phyloP scores from a whole-genome alignment of 1,140 invertebrate genomes.

The Drosophila lini region DNA sequence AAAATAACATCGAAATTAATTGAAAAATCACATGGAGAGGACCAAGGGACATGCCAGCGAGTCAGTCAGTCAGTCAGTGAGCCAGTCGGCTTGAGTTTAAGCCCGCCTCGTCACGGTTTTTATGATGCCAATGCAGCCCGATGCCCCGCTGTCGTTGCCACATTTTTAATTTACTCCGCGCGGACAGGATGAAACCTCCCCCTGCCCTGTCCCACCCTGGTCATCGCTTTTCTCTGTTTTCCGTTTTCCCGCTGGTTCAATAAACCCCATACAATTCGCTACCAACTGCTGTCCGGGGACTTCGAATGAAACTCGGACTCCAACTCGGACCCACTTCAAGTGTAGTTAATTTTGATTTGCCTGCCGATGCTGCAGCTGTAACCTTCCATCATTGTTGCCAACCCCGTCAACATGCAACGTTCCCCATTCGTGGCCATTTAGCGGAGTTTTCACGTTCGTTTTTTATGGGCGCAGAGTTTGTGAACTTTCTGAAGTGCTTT shows the following conservation, averaged over 20 bases:
- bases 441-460: slow-evolving; percentile 18
- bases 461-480: slow-evolving; percentile 9
- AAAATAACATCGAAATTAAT: slow-evolving; percentile 73
- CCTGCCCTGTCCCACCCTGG: neutral
- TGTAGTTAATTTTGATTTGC: slow-evolving; percentile 76
- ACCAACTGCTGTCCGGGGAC: slow-evolving; percentile 31
- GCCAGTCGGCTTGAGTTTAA: slow-evolving; percentile 23
- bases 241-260: slow-evolving; percentile 55
- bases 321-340: slow-evolving; percentile 52
- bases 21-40: slow-evolving; percentile 70
- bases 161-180: slow-evolving; percentile 75
- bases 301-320: slow-evolving; percentile 13
- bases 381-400: slow-evolving; percentile 17
- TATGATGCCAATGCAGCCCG: slow-evolving; percentile 60
- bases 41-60: neutral
- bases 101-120: slow-evolving; percentile 56
- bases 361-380: slow-evolving; percentile 26
- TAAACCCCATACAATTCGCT: slow-evolving; percentile 65
- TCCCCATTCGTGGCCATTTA: slow-evolving; percentile 13
- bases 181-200: slow-evolving; percentile 25
- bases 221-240: slow-evolving; percentile 19
- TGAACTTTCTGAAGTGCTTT: slow-evolving; percentile 4
- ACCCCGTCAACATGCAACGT: neutral
- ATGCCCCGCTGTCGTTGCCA: slow-evolving; percentile 49
- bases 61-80: slow-evolving; percentile 25